Evolutionary conservation across 2,113 vertebrate species (phyloP).

Genomic region (Meles meles): DNA sequence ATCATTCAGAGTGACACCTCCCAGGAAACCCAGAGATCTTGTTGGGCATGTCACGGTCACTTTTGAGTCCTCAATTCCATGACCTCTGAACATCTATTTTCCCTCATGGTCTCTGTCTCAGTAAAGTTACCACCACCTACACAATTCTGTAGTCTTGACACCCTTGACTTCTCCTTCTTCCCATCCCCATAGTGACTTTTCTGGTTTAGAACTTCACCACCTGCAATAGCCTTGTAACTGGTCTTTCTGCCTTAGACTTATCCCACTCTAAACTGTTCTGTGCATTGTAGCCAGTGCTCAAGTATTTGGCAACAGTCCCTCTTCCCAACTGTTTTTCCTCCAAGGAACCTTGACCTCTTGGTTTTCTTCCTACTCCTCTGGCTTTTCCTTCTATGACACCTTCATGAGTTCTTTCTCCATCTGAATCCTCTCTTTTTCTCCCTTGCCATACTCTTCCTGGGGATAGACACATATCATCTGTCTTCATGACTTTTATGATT

Average conservation of each 20-base stretch:
- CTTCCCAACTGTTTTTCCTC: too few species aligned
- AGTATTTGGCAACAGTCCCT: too few species aligned
- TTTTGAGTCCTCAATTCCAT: not conserved
- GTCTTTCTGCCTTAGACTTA: not conserved
- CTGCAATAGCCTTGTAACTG: not conserved
- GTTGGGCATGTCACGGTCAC: not conserved
- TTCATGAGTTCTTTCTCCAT: too few species aligned
- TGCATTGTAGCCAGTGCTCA: not conserved
- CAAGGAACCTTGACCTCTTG: too few species aligned
- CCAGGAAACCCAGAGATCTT: not conserved
- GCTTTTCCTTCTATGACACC: too few species aligned
- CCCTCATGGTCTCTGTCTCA: not conserved
- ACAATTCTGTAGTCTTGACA: not conserved
- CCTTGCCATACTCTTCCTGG: too few species aligned
- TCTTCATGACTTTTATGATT: too few species aligned
- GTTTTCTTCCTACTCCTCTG: too few species aligned
- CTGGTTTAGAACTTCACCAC: not conserved
- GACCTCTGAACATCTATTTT: not conserved
- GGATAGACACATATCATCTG: too few species aligned
- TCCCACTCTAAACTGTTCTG: not conserved
- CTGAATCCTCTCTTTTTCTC: too few species aligned
- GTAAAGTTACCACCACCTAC: not conserved
- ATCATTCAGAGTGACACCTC: not conserved
- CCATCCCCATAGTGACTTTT: not conserved
- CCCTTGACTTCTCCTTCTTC: not conserved